Evolutionary conservation across 2,888 invertebrate genomes (phyloP), one percentile per base, ranked within the genome.

Genomic region (Liopterus haemorrhoidalis): DNA sequence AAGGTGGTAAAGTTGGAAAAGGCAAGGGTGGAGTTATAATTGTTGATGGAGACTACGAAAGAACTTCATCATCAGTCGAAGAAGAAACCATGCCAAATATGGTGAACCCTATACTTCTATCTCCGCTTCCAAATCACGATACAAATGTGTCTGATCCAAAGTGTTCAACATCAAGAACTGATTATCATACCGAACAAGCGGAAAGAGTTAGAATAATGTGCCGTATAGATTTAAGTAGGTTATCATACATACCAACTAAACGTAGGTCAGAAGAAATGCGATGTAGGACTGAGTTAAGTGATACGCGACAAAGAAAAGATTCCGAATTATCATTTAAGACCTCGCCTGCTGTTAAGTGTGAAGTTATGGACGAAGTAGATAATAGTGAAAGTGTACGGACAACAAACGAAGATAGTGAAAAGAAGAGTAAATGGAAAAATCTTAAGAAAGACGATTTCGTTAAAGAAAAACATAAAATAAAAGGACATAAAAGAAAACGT

Each of bases 11-110:
- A 54, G 82, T 82, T 2, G 82, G 81, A 2, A 82, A 67, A 57
- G 66, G 67, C 8, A 82, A 83, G 61, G 81, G 79, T 2, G 83
- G 83, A 53, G 84, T 84, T 39, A 79, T 84, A 40, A 78, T 84
- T 41, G 79, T 83, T 48, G 84, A 82, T 54, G 71, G 72, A 51
- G 72, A 73, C 28, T 73, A 73, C 51, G 74, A 74, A 56, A 59
- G 68, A 21, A 63, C 65, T 49, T 63, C 63, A 52, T 68, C 68
- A 4, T 65, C 67, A 3, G 60, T 67, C 16, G 68, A 68, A 55
- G 67, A 69, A 20, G 68, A 69, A 54, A 49, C 60, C 4, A 48
- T 54, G 35, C 57, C 58, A 4, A 50, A 51, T 15, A 52, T 57
- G 41, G 57, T 63, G 19, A 65, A 63, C 44, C 60, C 60, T 25